Base-by-base conservation (phyloP, 2,797 vertebrate species). In the Crax fasciolata region DNA sequence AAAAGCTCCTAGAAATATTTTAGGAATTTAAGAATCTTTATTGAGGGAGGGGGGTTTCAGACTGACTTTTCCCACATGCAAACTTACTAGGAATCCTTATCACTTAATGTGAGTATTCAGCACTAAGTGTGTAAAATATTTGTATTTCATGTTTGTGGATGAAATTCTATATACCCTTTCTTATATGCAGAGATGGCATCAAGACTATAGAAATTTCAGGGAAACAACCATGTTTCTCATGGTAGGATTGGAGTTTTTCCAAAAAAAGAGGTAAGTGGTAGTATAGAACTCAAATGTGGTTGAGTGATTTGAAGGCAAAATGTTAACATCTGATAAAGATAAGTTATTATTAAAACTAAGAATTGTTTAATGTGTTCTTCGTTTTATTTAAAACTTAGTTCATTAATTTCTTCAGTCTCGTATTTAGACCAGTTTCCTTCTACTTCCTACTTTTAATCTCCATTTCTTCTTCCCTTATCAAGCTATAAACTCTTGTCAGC, bases 171-270 rank as follows among this genome's bases (percentile, higher is more conserved):
- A 63, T 92, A 79, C 77, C 25, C 72, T 97, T 89, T 95, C 66
- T 97, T 70, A 78, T 75, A 62, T 97, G 74, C 96, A 99, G 99
- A 98, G 98, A 59, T 99, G 99, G 99, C 99, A 99, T 97, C 99
- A 98, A 96, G 99, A 99, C 92, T 99, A 99, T 97, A 98, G 98
- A 97, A 99, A 98, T 92, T 99, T 99, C 97, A 98, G 98, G n/a
- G 99, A 99, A 95, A 99, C 99, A 13, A 99, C 99, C 55, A 97
- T 99, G 97, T 99, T 98, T 96, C 98, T 99, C 94, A 98, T 99
- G 98, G 98, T 98, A 27, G 99, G 99, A 84, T 95, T 99, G 97
- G 99, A 99, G 97, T 98, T 99, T 96, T 99, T 99, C 97, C 99
- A 99, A 95, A 99, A 99, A 97, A 98, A 98, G 94, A 99, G 99